phyloP scores from a whole-genome alignment of 23 tunicate species.

The Pegea sp. region DNA sequence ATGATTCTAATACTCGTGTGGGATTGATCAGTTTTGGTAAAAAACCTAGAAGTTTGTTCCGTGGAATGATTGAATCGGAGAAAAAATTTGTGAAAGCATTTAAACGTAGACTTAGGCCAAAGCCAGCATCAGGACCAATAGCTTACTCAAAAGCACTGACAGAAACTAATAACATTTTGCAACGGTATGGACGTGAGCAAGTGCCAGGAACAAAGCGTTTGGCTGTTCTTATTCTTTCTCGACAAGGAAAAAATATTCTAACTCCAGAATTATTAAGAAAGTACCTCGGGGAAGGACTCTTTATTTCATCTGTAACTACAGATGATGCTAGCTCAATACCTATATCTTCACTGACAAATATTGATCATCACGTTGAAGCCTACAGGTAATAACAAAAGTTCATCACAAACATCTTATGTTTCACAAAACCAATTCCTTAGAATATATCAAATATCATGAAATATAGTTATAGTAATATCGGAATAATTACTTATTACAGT shows the following conservation, averaged over 20 bases:
- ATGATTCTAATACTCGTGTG: conserved; percentile 4
- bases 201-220: conserved; percentile 6
- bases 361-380: conserved; percentile 8
- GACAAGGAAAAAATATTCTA: conserved; percentile 1
- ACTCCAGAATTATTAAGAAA: conserved; percentile 1
- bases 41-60: background rate
- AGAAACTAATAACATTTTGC: conserved; percentile 6
- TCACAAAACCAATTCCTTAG: too few relatives aligned
- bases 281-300: background rate
- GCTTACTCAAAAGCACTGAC: conserved; percentile 1
- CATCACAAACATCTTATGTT: too few relatives aligned
- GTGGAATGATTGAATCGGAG: background rate
- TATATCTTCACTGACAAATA: conserved; percentile 1
- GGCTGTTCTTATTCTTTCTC: conserved; percentile 18
- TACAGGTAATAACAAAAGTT: too few relatives aligned
- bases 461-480: background rate
- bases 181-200: conserved; percentile 1
- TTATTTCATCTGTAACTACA: conserved; percentile 4
- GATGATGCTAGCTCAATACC: conserved; percentile 19
- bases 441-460: background rate
- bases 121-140: conserved; percentile 9
- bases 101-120: background rate
- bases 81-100: conserved; percentile 1
- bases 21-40: conserved; percentile 7
- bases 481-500: background rate